Base-by-base conservation (phyloP, 1,140 invertebrate genomes). In the Leptinotarsa lineolata region DNA sequence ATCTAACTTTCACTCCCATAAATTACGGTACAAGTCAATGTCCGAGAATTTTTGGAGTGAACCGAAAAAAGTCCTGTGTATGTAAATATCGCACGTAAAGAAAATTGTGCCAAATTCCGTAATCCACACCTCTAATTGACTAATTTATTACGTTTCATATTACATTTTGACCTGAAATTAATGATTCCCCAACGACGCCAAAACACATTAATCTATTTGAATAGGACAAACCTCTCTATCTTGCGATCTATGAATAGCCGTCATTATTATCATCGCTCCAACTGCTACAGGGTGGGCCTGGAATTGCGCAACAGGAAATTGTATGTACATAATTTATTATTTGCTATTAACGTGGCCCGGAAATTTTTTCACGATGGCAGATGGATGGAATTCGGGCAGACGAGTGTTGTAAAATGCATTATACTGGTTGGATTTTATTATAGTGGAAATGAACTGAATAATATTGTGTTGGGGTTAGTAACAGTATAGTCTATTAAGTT, bases 221-320 rank as follows among this genome's bases (percentile, higher is more conserved):
- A 68, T 46, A 68, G 66, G 66, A 46, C 66, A 48, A 68, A 68
- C 66, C 66, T 68, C 44, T 67, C 44, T 67, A 68, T 45, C 30
- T 39, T 30, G 39, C 5, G n/a, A 68, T 45, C 30, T 68, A 68
- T 45, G 66, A 68, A 68, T 46, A 68, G 30, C 16, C 30, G 30
- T 45, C 66, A 45, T 46, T 68, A 16, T 46, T 39, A 68, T 45
- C 66, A 18, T n/a, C 22, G 22, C n/a, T 54, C 30, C 18, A 68
- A 45, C 39, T 68, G 45, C 45, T 68, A 68, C 66, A 68, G 66
- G 66, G 66, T 68, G 66, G 66, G 66, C 66, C 66, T 45, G n/a
- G 64, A 66, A 68, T 68, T 68, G 66, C 45, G 45, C 45, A 68
- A 68, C 66, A 45, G 24, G 44, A 68, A 68, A 44, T 68, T 45